Base-by-base conservation (phyloP, 2,888 invertebrate species). In the Lasioglossum vierecki region DNA sequence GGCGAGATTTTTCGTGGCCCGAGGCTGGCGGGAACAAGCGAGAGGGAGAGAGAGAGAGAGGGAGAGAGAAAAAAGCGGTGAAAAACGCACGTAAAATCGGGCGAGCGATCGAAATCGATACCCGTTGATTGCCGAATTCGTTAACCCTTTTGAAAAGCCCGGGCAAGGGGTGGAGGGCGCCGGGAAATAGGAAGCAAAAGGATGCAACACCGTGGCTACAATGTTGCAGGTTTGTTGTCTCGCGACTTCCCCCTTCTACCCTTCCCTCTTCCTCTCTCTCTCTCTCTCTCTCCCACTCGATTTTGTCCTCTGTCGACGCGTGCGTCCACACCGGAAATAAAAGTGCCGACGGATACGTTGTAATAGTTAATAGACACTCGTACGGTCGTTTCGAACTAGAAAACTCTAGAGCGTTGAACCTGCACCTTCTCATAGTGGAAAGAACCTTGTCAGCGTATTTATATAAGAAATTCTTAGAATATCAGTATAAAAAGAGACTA, bases 41-140 rank as follows among this genome's bases (percentile, higher is more conserved):
- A 15, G 35, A 39, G 63, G 5, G 35, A 39, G 30, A 66, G 5
- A 35, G 6, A 63, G 15, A 63, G 63, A 63, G 63, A 30, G 49
- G 1, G 26, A 30, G 15, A 35, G 66, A 2, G 18, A 2, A 39
- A 15, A 15, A 46, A 60, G 49, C n/a, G 18, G 41, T 13, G 72
- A 60, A 77, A 57, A 76, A 66, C 39, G 44, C 35, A 35, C 30
- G 75, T 68, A 22, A 84, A 82, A 87, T 87, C 74, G 76, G n/a
- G 76, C 71, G 79, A 79, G 60, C 82, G 83, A 84, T 84, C 87
- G 91, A 90, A 91, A 92, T 91, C 90, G 93, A 93, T 93, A 92
- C 87, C 77, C 89, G 87, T 90, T 93, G 92, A 93, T 92, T 91
- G 92, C 85, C 88, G 89, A 93, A 93, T 92, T 91, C 91, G 90